Conservation (phyloP, 2,113 vertebrate genomes). For the Trachemys scripta region DNA sequence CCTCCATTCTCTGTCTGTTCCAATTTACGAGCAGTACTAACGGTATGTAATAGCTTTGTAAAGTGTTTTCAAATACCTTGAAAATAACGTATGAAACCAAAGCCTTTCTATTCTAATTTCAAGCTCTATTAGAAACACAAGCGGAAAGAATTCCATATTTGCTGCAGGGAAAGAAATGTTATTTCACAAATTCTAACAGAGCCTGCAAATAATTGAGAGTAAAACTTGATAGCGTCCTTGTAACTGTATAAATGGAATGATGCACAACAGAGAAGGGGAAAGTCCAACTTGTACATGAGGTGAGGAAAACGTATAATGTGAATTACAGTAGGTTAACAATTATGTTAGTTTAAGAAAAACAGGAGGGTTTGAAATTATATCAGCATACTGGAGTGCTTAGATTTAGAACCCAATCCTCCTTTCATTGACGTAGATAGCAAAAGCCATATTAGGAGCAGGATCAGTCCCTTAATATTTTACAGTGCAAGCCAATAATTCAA, state of each 20-base stretch:
- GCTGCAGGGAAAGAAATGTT: background rate
- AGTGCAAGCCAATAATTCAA: background rate
- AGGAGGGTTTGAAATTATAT: background rate
- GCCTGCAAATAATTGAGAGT: background rate
- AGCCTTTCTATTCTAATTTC: background rate
- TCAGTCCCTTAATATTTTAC: background rate
- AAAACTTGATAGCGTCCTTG: background rate
- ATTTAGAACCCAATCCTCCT: background rate
- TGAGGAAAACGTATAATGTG: background rate
- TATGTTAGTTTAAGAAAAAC: background rate
- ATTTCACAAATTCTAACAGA: background rate
- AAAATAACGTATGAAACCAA: background rate
- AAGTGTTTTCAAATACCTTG: background rate
- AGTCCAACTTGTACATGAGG: background rate
- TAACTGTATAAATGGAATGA: background rate
- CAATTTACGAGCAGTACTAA: background rate
- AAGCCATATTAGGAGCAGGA: background rate
- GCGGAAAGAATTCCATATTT: background rate
- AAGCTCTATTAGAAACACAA: background rate
- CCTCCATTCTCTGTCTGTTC: background rate
- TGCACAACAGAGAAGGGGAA: background rate
- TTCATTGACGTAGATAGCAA: accelerated
- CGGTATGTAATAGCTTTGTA: background rate
- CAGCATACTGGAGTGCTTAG: background rate
- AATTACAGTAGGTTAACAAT: background rate